phyloP scores from a whole-genome alignment of 2,888 invertebrate genomes.

The Cantharis rustica region DNA sequence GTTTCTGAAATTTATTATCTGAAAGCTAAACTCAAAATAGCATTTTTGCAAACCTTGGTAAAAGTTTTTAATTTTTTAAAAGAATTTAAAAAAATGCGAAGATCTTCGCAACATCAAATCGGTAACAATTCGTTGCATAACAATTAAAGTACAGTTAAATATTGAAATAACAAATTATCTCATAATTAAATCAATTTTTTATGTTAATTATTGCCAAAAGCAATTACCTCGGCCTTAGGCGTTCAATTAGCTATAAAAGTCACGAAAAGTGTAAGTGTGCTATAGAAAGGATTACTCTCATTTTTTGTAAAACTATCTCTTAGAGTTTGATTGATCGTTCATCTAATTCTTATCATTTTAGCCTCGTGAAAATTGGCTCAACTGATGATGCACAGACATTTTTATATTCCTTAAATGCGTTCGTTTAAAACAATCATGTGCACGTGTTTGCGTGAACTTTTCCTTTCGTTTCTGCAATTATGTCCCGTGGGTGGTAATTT shows the following conservation, averaged over 20 bases:
- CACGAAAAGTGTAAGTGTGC: neutral
- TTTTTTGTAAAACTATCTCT: neutral
- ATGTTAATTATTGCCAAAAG: neutral
- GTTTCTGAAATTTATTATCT: no score
- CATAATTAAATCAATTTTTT: neutral
- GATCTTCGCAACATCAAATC: neutral
- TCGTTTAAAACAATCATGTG: neutral
- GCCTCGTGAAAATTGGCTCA: neutral
- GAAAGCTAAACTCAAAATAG: no score
- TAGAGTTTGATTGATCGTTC: neutral
- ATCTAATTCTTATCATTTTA: neutral
- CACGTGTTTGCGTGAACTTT: neutral
- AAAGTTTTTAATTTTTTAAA: no score
- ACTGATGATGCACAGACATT: fast-evolving
- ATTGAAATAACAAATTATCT: neutral
- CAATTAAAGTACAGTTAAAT: neutral
- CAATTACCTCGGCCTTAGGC: neutral
- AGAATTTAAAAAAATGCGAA: no score
- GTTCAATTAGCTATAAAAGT: neutral
- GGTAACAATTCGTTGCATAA: neutral
- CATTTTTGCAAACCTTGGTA: no score
- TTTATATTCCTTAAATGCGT: neutral
- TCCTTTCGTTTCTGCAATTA: neutral
- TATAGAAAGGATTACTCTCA: neutral
- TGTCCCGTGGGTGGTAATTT: neutral